phyloP scores from a whole-genome alignment of 2,797 vertebrate species.

The Buceros bicornis region DNA sequence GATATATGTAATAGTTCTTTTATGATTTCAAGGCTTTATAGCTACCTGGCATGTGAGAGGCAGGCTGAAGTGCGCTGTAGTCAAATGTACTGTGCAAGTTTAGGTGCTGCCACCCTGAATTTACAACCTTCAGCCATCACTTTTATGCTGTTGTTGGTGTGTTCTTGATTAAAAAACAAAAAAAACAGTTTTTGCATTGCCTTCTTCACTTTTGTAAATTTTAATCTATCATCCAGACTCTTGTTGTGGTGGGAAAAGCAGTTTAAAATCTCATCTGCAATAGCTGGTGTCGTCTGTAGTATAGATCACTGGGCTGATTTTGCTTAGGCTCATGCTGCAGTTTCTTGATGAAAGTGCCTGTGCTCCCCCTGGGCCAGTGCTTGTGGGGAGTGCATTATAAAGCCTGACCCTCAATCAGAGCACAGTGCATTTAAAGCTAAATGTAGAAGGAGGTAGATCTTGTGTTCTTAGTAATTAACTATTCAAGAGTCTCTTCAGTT shows the following conservation, averaged over 20 bases:
- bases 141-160: neutral
- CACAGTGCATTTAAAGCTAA: conserved; percentile 68
- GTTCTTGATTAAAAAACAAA: neutral
- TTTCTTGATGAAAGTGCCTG: conserved; percentile 1
- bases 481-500: conserved; percentile 30
- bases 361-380: neutral
- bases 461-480: conserved; percentile 72
- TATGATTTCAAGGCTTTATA: neutral
- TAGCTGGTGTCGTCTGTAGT: neutral
- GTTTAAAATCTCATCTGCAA: neutral
- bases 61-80: neutral
- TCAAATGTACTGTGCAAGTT: neutral
- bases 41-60: neutral
- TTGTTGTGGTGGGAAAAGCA: neutral
- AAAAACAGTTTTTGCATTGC: neutral
- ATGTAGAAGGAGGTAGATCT: conserved; percentile 74
- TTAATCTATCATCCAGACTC: neutral
- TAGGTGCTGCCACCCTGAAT: neutral
- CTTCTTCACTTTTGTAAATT: neutral
- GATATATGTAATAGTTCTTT: neutral
- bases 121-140: neutral
- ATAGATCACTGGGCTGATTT: neutral
- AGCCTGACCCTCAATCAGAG: conserved; percentile 73
- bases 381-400: conserved; percentile 66
- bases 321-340: neutral